These are phyloP conservation scores for Aphaenogaster floridana DNA, from an alignment of 1,140 invertebrate species.

Conservation along the genomic window DNA sequence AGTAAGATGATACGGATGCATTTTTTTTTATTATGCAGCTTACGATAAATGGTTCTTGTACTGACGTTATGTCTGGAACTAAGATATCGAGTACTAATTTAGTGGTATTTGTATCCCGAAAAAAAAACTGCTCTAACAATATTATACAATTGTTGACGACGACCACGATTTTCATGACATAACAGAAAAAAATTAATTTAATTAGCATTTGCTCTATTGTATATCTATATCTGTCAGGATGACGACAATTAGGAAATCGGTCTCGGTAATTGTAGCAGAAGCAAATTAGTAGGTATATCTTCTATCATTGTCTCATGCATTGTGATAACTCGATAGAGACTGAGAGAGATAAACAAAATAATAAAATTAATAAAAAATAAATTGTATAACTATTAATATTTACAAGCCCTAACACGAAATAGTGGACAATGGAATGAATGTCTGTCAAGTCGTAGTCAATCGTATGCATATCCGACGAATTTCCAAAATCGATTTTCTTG, in stretches of 20 bases:
- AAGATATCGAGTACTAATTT: not conserved
- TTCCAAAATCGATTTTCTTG: not conserved
- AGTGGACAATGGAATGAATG: not conserved
- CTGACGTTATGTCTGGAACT: not conserved
- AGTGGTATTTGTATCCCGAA: not conserved
- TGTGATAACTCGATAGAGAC: not conserved
- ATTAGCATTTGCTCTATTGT: not conserved
- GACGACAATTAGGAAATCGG: not conserved
- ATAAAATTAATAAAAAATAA: not conserved
- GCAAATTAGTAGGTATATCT: not conserved
- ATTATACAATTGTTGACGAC: not conserved
- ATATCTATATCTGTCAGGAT: not conserved
- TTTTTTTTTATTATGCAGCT: not conserved
- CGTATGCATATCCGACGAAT: not conserved
- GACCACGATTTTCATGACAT: not conserved
- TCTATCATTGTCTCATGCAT: not conserved
- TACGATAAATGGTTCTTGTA: not conserved
- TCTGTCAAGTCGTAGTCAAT: not conserved
- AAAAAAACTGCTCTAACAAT: not conserved
- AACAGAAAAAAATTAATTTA: not conserved
- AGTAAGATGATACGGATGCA: not conserved
- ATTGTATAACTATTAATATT: not conserved
- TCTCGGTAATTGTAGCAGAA: not conserved
- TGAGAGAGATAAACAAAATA: not conserved
- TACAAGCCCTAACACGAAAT: not conserved